Percentiles rank a stretch among this genome's conserved stretches.
These are phyloP conservation scores for Drosophila percnosoma DNA, from an alignment of 2,888 invertebrate species.

Conservation along the genomic window DNA sequence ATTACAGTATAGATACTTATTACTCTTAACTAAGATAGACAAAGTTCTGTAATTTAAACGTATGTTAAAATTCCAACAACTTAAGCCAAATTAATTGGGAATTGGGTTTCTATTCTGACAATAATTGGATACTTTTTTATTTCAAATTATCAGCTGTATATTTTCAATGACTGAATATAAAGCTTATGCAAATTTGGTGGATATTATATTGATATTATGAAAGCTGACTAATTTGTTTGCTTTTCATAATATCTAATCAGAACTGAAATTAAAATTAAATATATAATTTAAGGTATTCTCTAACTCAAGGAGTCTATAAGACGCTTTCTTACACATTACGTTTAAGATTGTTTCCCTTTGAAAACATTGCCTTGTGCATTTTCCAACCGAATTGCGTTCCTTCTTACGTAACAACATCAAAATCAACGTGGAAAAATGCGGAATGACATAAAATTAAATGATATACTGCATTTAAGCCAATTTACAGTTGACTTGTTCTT, in stretches of 20 bases:
- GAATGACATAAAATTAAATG: conserved; percentile 57
- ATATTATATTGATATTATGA: too few relatives aligned
- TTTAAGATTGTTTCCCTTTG: neutral
- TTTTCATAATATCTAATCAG: neutral
- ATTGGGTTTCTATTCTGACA: neutral
- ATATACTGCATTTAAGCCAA: conserved; percentile 73
- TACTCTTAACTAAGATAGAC: neutral
- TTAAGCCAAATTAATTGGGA: neutral
- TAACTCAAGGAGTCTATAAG: neutral
- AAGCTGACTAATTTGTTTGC: too few relatives aligned
- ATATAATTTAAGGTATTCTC: neutral
- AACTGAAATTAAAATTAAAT: neutral
- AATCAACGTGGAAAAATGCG: conserved; percentile 40
- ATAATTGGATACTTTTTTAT: neutral
- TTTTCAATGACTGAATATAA: too few relatives aligned
- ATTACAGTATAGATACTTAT: neutral
- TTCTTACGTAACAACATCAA: conserved; percentile 6
- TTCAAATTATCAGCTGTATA: too few relatives aligned
- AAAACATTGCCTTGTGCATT: neutral
- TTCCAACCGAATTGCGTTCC: conserved; percentile 1
- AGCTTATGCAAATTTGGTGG: neutral
- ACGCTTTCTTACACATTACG: neutral
- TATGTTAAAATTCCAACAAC: neutral
- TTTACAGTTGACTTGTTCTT: conserved; percentile 73
- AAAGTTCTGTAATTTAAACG: neutral